Percentiles rank a stretch among this genome's conserved stretches.
phyloP scores from a whole-genome alignment of 2,113 vertebrate genomes.

The Taxidea taxus region DNA sequence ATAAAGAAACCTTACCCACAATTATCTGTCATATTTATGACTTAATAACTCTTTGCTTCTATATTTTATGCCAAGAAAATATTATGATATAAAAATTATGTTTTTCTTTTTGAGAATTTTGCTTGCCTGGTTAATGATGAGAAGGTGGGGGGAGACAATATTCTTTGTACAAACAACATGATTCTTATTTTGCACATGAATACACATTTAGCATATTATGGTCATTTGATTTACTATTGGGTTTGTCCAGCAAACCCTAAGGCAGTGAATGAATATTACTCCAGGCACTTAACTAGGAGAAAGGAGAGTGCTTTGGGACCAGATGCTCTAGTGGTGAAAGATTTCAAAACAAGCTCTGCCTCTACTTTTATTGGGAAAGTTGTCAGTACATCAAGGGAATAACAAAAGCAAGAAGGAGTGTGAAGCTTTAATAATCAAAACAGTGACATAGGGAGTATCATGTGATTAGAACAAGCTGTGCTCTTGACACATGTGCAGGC shows the following conservation, averaged over 20 bases:
- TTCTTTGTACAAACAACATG: neutral
- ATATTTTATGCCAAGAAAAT: slow-evolving; percentile 1
- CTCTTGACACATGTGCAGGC: neutral
- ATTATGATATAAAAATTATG: neutral
- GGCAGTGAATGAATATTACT: neutral
- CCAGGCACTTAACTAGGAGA: neutral
- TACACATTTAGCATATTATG: neutral
- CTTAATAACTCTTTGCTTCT: neutral
- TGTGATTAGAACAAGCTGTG: neutral
- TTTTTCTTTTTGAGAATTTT: neutral
- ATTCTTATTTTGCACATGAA: neutral
- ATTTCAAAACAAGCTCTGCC: neutral
- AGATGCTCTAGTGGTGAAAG: neutral
- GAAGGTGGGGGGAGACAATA: neutral
- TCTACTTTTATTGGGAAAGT: neutral
- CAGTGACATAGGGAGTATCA: neutral
- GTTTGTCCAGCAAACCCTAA: neutral
- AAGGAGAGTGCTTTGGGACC: neutral
- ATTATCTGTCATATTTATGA: neutral
- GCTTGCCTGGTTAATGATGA: neutral
- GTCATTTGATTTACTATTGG: neutral
- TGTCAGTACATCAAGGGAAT: neutral
- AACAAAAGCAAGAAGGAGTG: neutral
- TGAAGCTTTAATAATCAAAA: neutral
- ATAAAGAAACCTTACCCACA: neutral